Percentiles rank a stretch among this genome's conserved stretches.
Evolutionary conservation across 2,888 invertebrate genomes (phyloP).

Genomic region (Acronicta aceris): DNA sequence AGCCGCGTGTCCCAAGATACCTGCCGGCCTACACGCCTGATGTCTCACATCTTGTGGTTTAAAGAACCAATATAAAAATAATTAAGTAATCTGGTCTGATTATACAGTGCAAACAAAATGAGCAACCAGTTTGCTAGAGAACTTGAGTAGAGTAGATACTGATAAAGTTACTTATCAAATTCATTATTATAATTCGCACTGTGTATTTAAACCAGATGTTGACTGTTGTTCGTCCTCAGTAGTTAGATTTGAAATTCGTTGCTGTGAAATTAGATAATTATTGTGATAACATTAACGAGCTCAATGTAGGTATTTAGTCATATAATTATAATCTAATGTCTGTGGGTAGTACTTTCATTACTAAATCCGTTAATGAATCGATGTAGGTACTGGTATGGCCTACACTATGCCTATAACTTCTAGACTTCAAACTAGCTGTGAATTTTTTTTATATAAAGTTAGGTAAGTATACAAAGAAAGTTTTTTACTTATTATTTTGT

Average conservation of each 20-base stretch:
- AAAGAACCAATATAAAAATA: constrained; percentile 44
- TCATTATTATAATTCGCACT: constrained; percentile 7
- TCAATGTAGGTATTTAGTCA: constrained; percentile 42
- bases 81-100: not conserved
- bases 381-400: constrained; percentile 44
- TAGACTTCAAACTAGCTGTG: constrained; percentile 62
- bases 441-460: constrained; percentile 32
- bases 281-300: constrained; percentile 43
- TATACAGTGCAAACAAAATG: constrained; percentile 11
- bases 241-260: constrained; percentile 45
- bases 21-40: constrained; percentile 94
- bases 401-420: constrained; percentile 20
- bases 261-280: constrained; percentile 48
- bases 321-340: constrained; percentile 14
- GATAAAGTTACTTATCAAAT: too few relatives aligned
- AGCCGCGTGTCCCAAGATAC: constrained; percentile 92
- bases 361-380: not conserved
- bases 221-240: constrained; percentile 55
- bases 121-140: not conserved
- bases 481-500: constrained; percentile 6
- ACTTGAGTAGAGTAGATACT: too few relatives aligned
- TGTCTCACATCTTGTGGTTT: constrained; percentile 94
- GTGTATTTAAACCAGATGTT: constrained; percentile 20
- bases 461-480: too few relatives aligned
- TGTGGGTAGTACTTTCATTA: constrained; percentile 18